Percentiles rank a stretch among this genome's conserved stretches.
phyloP scores from a whole-genome alignment of 2,888 invertebrate species.

The Flexamia atlantica region DNA sequence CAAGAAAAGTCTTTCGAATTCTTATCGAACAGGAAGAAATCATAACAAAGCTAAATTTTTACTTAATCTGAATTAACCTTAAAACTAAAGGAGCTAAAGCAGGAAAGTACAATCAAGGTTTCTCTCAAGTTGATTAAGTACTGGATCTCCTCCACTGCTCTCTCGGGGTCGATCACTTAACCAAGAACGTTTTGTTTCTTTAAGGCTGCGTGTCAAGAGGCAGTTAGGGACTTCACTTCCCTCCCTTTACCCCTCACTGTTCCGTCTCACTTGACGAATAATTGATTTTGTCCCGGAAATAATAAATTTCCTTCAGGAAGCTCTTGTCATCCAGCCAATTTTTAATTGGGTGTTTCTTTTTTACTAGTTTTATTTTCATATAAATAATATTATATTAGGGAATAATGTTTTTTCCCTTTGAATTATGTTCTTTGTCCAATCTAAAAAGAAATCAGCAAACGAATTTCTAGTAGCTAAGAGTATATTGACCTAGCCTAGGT shows the following conservation, averaged over 20 bases:
- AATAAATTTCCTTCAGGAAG: conserved; percentile 1
- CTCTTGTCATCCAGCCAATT: background rate
- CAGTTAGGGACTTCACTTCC: conserved; percentile 26
- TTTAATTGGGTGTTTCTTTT: no score
- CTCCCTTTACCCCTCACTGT: background rate
- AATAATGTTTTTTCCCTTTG: no score
- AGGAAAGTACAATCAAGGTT: background rate
- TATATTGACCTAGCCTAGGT: no score
- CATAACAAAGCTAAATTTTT: no score
- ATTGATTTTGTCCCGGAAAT: conserved; percentile 37
- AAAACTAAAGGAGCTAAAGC: background rate
- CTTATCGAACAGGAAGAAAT: no score
- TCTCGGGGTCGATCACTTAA: conserved; percentile 34
- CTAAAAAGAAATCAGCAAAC: no score
- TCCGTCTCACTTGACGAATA: conserved; percentile 24
- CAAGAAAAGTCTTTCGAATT: no score
- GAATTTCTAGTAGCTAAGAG: no score
- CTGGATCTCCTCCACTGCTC: background rate
- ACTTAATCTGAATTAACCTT: no score
- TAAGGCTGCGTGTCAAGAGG: conserved; percentile 34
- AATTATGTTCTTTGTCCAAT: no score
- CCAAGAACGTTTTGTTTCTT: conserved; percentile 41
- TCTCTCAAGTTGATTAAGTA: background rate
- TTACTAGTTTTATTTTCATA: no score
- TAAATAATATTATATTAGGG: no score